These are phyloP conservation scores for Catagonus wagneri DNA, from an alignment of 2,113 vertebrate species.

Conservation along the genomic window DNA sequence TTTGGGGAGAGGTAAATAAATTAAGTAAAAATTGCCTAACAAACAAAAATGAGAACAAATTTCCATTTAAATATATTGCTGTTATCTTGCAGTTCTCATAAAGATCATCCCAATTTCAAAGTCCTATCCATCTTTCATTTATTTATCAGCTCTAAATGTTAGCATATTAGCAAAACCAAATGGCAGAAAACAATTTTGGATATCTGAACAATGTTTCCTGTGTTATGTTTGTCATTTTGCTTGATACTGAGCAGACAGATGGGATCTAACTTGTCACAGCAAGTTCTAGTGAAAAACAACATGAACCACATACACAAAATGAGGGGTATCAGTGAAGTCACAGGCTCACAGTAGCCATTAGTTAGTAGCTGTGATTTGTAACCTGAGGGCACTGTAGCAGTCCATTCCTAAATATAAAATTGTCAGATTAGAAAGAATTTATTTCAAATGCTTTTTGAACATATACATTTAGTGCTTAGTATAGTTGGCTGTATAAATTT, in stretches of 20 bases:
- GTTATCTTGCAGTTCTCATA: not conserved
- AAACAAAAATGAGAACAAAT: not conserved
- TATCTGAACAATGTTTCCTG: conserved; percentile 51
- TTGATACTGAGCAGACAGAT: conserved; percentile 41
- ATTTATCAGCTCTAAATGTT: conserved; percentile 63
- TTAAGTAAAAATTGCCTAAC: conserved; percentile 43
- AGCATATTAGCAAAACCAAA: conserved; percentile 64
- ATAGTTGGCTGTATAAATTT: not conserved
- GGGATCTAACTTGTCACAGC: conserved; percentile 56
- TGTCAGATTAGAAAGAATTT: not conserved
- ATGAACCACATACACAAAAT: conserved; percentile 6
- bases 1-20: conserved; percentile 16
- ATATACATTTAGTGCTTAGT: not conserved
- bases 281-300: not conserved
- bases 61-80: conserved; percentile 48
- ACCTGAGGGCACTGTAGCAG: not conserved
- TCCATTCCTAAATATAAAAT: not conserved
- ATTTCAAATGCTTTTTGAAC: not conserved
- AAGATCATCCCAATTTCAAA: conserved; percentile 42
- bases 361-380: not conserved
- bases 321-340: not conserved
- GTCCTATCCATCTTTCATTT: conserved; percentile 32
- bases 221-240: conserved; percentile 23
- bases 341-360: not conserved
- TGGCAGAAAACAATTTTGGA: conserved; percentile 63